Conservation (phyloP, 2,888 invertebrate species). For the Metallyticus violacea region DNA sequence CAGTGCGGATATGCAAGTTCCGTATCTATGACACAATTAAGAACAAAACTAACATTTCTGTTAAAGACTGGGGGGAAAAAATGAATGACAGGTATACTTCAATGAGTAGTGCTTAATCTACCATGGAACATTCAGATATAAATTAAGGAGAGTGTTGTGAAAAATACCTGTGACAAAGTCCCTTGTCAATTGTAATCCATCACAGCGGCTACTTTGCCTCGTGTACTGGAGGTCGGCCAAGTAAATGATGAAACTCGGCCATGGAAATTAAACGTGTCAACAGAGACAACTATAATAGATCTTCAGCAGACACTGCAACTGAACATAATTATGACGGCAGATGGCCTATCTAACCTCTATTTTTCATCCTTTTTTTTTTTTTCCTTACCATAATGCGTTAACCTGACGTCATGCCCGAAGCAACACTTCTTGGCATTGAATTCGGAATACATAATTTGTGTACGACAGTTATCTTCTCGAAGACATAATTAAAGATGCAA, state of each 20-base stretch:
- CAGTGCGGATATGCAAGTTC: too few species aligned
- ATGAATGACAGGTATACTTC: too few species aligned
- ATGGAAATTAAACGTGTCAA: background rate
- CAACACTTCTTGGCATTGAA: background rate
- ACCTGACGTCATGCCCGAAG: background rate
- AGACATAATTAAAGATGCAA: background rate
- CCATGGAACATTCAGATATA: background rate
- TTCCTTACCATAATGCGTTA: background rate
- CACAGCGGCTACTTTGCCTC: background rate
- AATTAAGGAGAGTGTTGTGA: background rate
- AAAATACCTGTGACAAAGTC: background rate
- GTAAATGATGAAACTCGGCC: background rate
- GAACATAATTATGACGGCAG: background rate
- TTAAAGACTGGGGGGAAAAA: too few species aligned
- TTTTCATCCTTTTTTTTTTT: background rate
- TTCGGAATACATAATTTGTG: background rate
- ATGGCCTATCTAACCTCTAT: background rate
- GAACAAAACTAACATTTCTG: too few species aligned
- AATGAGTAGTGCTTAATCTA: background rate
- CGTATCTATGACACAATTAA: too few species aligned
- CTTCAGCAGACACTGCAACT: background rate
- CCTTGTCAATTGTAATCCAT: background rate
- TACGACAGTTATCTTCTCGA: background rate
- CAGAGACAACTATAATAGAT: background rate
- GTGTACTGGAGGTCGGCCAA: background rate